Evolutionary conservation across 2,888 invertebrate genomes (phyloP).

Genomic region (Brachyptera putata): DNA sequence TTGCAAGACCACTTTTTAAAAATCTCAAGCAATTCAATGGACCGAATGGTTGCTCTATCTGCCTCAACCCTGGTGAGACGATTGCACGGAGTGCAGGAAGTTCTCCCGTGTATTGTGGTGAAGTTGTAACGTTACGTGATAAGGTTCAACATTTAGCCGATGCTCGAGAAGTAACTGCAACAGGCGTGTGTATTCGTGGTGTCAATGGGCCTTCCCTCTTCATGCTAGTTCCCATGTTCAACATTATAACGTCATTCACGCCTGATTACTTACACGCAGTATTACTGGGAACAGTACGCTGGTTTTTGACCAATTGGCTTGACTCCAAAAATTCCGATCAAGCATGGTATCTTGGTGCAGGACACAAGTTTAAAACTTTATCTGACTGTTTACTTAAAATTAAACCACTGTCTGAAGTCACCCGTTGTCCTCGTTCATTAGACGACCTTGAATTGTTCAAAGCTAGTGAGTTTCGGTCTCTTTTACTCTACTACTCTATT

Average conservation of each 20-base stretch:
- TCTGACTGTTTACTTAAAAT: not conserved
- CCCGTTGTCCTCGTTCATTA: constrained; percentile 4
- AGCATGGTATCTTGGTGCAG: constrained; percentile 9
- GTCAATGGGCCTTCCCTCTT: not conserved
- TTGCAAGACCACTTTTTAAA: constrained; percentile 14
- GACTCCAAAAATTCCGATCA: not conserved
- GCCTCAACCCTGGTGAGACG: not conserved
- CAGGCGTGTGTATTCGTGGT: not conserved
- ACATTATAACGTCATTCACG: not conserved
- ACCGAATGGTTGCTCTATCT: constrained; percentile 12
- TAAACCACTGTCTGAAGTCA: constrained; percentile 14
- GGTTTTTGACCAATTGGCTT: constrained; percentile 5
- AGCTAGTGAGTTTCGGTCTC: not conserved
- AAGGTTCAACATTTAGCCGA: constrained; percentile 5
- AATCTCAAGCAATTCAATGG: constrained; percentile 12
- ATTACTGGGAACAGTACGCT: constrained; percentile 14
- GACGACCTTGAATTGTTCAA: not conserved
- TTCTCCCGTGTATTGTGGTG: constrained; percentile 4
- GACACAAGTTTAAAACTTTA: not conserved
- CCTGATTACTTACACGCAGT: constrained; percentile 20
- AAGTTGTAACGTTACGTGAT: not conserved
- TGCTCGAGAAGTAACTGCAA: not conserved
- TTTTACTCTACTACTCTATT: not conserved
- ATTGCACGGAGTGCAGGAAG: constrained; percentile 2
- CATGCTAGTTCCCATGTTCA: constrained; percentile 4